Evolutionary conservation across 2,797 vertebrate genomes (phyloP).

Genomic region (Coregonus sp.): DNA sequence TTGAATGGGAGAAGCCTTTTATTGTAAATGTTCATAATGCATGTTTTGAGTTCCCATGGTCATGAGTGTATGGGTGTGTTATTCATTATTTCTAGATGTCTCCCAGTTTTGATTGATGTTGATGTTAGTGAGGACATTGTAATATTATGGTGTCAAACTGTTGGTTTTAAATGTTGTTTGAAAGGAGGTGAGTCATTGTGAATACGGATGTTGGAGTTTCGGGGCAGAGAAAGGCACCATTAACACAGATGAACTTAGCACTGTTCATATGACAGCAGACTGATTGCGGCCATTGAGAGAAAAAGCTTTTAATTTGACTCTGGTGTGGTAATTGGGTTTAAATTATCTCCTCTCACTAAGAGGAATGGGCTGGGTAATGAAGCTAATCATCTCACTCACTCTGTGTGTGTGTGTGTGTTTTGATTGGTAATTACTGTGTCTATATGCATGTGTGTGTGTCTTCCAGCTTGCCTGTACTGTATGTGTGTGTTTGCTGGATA

Average conservation of each 20-base stretch:
- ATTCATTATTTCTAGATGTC: conserved; percentile 28
- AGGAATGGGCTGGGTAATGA: conserved; percentile 73
- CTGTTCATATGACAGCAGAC: conserved; percentile 74
- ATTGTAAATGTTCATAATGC: conserved; percentile 24
- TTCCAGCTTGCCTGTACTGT: conserved; percentile 68
- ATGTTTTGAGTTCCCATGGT: conserved; percentile 16
- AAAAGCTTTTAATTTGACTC: conserved; percentile 78
- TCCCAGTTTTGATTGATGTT: conserved; percentile 47
- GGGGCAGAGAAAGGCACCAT: conserved; percentile 35
- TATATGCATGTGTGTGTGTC: too few species aligned
- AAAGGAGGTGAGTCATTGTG: conserved; percentile 50
- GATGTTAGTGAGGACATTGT: conserved; percentile 42
- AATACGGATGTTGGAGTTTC: conserved; percentile 57
- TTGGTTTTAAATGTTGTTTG: conserved; percentile 41
- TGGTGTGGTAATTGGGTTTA: conserved; percentile 78
- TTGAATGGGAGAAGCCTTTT: not conserved
- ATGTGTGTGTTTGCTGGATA: conserved; percentile 14
- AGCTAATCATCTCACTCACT: conserved; percentile 69
- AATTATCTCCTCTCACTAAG: conserved; percentile 70
- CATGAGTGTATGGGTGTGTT: conserved; percentile 46
- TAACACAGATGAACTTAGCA: conserved; percentile 54
- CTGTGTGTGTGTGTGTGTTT: conserved; percentile 51
- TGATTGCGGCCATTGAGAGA: conserved; percentile 73
- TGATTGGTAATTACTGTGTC: conserved; percentile 69
- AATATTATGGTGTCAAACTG: conserved; percentile 40